Base-by-base conservation (phyloP, 2,797 vertebrate genomes). In the Chaetophractus vellerosus region DNA sequence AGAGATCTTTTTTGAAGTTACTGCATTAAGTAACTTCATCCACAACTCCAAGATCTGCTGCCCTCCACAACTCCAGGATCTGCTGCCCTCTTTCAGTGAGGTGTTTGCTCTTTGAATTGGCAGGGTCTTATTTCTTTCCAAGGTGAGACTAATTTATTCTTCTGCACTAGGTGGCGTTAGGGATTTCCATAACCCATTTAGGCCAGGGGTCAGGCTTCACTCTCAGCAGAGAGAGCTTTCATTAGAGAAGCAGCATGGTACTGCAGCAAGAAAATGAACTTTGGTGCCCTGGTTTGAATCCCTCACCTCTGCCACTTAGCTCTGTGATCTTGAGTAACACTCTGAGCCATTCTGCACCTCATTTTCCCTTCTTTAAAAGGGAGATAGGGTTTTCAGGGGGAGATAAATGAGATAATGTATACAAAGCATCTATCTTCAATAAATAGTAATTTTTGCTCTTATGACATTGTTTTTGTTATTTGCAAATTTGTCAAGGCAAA, bases 261-360 rank as follows among this genome's bases (percentile, higher is more conserved):
- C 82, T 83, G 55, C 61, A 71, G 64, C 71, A 94, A 81, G 80
- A 87, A 90, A 85, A 90, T 75, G 15, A 93, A 12, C 41, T 59
- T 88, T 82, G 18, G 19, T 79, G n/a, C 91, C 78, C 90, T 91
- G 79, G 38, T 90, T 92, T 90, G 85, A 93, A 87, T 83, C 28
- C 33, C 5, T 74, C 68, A 41, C 63, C n/a, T 66, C 45, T 93
- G 19, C 38, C 26, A 72, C 74, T 78, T 75, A 68, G 31, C 41
- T 55, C 0, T 86, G 12, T 91, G 45, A 57, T 96, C 19, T 80
- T 88, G 38, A 79, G 41, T 66, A 83, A 64, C 36, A 55, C 63
- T 71, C 36, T 41, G 59, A 74, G 23, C 52, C 55, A 80, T 45
- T 81, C 52, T 80, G 72, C 89, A 48, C 21, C n/a, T 83, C 23